phyloP scores from a whole-genome alignment of 2,797 vertebrate genomes.

The Rhadinocentrus ornatus region DNA sequence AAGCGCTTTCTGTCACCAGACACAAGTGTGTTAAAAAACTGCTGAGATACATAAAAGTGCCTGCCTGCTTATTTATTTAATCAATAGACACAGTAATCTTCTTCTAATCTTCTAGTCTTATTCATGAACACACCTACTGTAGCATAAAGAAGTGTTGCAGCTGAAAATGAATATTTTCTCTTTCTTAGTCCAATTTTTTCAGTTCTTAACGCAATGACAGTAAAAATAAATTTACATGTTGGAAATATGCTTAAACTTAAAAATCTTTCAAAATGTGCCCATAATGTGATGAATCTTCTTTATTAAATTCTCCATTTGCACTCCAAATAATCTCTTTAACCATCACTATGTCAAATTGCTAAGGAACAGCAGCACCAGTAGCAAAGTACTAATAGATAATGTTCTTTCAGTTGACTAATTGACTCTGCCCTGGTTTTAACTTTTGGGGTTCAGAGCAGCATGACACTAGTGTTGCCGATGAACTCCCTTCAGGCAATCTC shows the following conservation, averaged over 20 bases:
- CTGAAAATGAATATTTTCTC: background rate
- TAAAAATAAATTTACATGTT: background rate
- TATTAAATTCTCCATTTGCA: background rate
- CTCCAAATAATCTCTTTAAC: background rate
- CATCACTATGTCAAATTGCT: background rate
- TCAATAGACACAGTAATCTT: background rate
- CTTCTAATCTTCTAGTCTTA: too few relatives aligned
- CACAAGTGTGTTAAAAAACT: slow-evolving; percentile 27
- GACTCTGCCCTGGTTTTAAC: background rate
- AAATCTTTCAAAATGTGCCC: background rate
- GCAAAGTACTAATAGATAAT: background rate
- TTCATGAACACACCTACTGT: background rate
- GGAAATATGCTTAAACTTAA: background rate
- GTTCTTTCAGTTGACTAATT: background rate
- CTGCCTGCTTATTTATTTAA: background rate
- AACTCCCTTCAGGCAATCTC: background rate
- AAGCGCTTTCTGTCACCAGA: background rate
- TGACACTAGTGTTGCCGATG: background rate
- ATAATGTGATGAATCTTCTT: background rate
- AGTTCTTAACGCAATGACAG: background rate
- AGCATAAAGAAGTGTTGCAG: background rate
- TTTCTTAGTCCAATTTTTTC: background rate
- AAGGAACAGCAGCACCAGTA: background rate
- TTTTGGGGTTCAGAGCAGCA: background rate
- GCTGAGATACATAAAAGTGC: background rate